Percentiles rank a stretch among this genome's conserved stretches.
These are phyloP conservation scores for Peromyscus attwateri DNA, from an alignment of 2,797 vertebrate genomes.

Conservation along the genomic window DNA sequence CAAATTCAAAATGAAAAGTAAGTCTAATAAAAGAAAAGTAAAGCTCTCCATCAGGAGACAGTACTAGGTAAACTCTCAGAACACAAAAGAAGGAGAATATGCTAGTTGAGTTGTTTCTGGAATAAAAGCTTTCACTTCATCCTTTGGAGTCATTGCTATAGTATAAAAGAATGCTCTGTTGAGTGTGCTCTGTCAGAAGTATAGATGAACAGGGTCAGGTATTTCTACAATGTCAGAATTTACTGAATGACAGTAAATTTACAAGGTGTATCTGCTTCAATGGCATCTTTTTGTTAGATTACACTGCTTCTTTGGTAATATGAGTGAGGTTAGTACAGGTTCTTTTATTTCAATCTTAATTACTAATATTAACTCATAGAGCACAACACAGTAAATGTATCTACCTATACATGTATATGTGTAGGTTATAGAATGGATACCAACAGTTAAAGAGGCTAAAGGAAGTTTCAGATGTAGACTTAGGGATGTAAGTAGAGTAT, in stretches of 20 bases:
- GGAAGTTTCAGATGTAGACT: background rate
- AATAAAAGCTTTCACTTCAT: background rate
- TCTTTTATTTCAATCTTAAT: background rate
- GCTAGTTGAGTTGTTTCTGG: background rate
- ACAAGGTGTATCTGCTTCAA: background rate
- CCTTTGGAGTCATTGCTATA: background rate
- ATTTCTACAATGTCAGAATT: background rate
- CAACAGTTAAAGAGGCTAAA: background rate
- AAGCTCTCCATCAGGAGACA: background rate
- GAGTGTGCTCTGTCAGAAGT: background rate
- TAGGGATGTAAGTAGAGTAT: background rate
- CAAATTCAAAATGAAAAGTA: constrained; percentile 3
- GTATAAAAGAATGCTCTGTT: background rate
- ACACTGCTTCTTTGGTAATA: background rate
- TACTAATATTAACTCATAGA: background rate
- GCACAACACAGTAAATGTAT: background rate
- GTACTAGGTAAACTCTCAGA: background rate
- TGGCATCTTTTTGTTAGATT: background rate
- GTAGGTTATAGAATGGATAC: background rate
- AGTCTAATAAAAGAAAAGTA: background rate
- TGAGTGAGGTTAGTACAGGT: background rate
- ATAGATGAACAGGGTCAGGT: background rate
- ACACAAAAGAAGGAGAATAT: constrained; percentile 11
- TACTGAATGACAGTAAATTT: background rate
- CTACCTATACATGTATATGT: background rate